Percentiles rank a stretch among this genome's conserved stretches.
phyloP scores from a whole-genome alignment of 2,797 vertebrate species.

The Acanthopagrus latus region DNA sequence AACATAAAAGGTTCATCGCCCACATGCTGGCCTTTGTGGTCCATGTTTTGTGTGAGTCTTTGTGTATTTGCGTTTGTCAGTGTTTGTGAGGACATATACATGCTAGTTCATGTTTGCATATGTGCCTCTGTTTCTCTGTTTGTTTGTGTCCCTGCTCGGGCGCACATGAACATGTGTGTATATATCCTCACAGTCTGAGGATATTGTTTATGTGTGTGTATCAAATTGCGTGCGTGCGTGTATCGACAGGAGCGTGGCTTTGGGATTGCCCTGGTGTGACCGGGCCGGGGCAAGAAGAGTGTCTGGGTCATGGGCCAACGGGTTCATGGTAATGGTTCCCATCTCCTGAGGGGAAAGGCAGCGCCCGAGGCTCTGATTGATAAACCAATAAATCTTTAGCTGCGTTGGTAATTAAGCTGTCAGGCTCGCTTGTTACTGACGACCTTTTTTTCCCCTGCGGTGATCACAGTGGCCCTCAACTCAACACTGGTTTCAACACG shows the following conservation, averaged over 20 bases:
- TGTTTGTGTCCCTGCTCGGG: conserved; percentile 43
- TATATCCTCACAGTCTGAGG: conserved; percentile 41
- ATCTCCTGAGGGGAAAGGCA: conserved; percentile 87
- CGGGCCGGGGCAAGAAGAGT: conserved; percentile 67
- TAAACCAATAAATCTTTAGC: conserved; percentile 99
- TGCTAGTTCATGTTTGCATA: conserved; percentile 46
- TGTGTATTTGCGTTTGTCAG: conserved; percentile 54
- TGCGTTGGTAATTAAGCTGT: conserved; percentile 96
- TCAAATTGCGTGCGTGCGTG: conserved; percentile 41
- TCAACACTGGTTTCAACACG: conserved; percentile 85
- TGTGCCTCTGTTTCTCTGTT: conserved; percentile 34
- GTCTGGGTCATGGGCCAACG: conserved; percentile 85
- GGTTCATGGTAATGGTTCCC: conserved; percentile 90
- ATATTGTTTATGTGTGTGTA: conserved; percentile 45
- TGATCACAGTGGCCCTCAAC: conserved; percentile 66
- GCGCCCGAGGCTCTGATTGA: conserved; percentile 91
- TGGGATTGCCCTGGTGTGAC: conserved; percentile 69
- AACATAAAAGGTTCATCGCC: conserved; percentile 82
- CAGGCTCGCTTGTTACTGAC: conserved; percentile 90
- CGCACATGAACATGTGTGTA: conserved; percentile 56
- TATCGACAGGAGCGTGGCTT: conserved; percentile 49
- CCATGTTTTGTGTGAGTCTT: conserved; percentile 61
- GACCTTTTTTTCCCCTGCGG: conserved; percentile 83
- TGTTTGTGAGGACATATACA: conserved; percentile 20
- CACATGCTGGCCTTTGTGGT: conserved; percentile 80